These are phyloP conservation scores for Drosophila ustulata DNA, from an alignment of 2,888 invertebrate genomes.

Conservation along the genomic window DNA sequence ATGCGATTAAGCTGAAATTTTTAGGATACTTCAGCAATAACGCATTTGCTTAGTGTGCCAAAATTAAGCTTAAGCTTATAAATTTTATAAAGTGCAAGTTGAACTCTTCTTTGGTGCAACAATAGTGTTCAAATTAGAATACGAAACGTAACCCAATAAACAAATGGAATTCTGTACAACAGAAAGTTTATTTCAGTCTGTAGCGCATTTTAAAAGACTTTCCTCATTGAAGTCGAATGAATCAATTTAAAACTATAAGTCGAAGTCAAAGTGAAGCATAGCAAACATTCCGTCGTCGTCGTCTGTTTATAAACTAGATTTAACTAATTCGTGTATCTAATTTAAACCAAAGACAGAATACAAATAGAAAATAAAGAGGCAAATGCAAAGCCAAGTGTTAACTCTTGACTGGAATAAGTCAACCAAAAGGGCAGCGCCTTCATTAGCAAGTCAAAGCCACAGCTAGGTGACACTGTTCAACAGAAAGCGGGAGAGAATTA, in stretches of 20 bases:
- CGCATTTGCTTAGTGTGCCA: no score
- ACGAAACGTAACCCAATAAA: not conserved
- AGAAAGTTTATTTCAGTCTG: not conserved
- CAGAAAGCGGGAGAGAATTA: not conserved
- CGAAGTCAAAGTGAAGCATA: not conserved
- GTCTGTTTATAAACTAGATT: not conserved
- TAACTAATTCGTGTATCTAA: constrained; percentile 13
- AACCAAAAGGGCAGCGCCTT: constrained; percentile 37
- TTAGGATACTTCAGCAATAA: not conserved
- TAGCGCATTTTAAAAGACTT: not conserved
- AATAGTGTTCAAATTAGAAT: not conserved
- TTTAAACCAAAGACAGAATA: constrained; percentile 6
- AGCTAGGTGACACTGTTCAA: constrained; percentile 31
- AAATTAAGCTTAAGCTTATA: not conserved
- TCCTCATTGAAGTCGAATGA: not conserved
- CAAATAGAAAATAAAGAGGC: constrained; percentile 1
- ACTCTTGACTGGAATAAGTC: constrained; percentile 17
- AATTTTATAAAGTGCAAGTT: no score
- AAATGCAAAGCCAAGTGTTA: constrained; percentile 4
- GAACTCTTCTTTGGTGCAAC: no score
- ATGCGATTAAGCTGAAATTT: not conserved
- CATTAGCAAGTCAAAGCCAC: constrained; percentile 50
- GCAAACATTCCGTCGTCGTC: not conserved
- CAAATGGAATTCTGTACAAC: not conserved
- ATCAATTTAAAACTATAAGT: not conserved